Evolutionary conservation across 1,140 invertebrate species (phyloP), one percentile per base, ranked within the genome.

Genomic region (Leptestheria dahalacensis): DNA sequence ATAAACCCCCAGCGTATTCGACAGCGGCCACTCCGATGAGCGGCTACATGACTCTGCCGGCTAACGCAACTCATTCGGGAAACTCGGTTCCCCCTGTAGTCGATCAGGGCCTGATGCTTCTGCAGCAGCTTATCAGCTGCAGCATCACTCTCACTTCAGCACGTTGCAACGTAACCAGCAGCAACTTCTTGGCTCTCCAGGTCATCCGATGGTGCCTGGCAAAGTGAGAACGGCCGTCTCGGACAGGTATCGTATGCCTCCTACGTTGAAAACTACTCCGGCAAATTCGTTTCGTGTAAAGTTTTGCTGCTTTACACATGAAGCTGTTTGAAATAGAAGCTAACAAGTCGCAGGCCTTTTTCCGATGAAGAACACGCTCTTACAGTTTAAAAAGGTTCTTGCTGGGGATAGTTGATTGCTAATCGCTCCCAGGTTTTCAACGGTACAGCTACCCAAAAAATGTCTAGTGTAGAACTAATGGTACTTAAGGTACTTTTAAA

Each of bases 41-140:
- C 21, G 57, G 47, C 24, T 52, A 29, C 48, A 48, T 54, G 71
- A 69, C 66, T 68, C 71, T 64, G 62, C 64, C 64, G 59, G 63
- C 62, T 61, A 60, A 59, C 63, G 68, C 61, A 65, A 62, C 67
- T 64, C 65, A 60, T 76, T 83, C 85, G 86, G 86, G 86, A 90
- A 90, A 91, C 86, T 88, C 83, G 86, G 81, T 80, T 82, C 85
- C 82, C 86, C 86, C 86, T 90, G 86, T 81, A 86, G 85, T 84
- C 84, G 84, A 53, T 64, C 65, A 62, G 62, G 65, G 65, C 60
- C 61, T 59, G 60, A 53, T 55, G 63, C 47, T 61, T 62, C 55
- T 59, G 25, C 23, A 18, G 24, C 48, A 12, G 54, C 48, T 61
- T 60, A 61, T 21, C 48, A 47, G 29, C 61, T 52, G 24, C 64